Evolutionary conservation across 2,797 vertebrate genomes (phyloP).

Genomic region (Pangasius sanitwongsei): DNA sequence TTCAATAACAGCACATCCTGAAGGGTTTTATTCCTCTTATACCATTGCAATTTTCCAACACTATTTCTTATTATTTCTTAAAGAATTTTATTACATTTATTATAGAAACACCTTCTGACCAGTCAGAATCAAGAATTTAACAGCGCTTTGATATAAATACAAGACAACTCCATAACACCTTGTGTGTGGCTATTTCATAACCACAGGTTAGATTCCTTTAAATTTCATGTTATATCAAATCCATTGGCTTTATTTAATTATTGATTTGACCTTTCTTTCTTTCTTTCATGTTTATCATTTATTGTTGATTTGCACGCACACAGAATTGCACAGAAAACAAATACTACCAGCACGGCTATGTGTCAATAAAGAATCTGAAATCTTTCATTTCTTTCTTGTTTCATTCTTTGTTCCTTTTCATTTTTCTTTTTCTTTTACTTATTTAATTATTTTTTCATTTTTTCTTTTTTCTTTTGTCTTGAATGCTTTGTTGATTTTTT

Average conservation of each 20-base stretch:
- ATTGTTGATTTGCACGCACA: background rate
- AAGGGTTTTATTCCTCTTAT: background rate
- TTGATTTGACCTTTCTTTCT: slow-evolving; percentile 6
- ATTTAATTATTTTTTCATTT: background rate
- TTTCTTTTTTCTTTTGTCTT: background rate
- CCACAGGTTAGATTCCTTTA: background rate
- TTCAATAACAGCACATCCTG: background rate
- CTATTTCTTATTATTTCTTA: background rate
- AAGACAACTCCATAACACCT: background rate
- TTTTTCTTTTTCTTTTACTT: background rate
- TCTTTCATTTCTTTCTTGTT: background rate
- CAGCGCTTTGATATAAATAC: background rate
- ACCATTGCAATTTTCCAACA: background rate
- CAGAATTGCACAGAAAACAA: too few species aligned
- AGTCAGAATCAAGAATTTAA: background rate
- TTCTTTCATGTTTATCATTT: background rate
- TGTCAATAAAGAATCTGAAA: background rate
- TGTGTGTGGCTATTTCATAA: background rate
- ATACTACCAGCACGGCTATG: background rate
- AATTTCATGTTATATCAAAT: background rate
- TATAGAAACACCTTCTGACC: background rate
- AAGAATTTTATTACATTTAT: background rate
- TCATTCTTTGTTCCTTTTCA: slow-evolving; percentile 47
- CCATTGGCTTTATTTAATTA: background rate
- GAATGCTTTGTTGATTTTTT: background rate